Evolutionary conservation across 2,888 invertebrate species (phyloP), one percentile per base, ranked within the genome.

Genomic region (Caenorhabditis angaria): DNA sequence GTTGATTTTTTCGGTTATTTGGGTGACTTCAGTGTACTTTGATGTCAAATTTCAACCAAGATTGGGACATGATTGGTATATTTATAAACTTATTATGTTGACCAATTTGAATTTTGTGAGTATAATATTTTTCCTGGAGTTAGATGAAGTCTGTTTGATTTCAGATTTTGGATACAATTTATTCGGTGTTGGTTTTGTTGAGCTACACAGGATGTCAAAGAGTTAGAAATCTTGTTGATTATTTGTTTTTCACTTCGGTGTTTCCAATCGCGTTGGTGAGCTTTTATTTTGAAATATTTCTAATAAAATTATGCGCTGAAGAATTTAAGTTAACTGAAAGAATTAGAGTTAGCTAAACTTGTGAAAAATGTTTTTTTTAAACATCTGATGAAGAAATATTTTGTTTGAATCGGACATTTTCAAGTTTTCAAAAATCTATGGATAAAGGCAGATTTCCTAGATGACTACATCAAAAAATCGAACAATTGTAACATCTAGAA

Each of bases 51-150:
- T 68, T 53, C 78, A 85, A 64, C 85, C 86, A 1, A 55, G 84
- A 20, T 32, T 84, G 3, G 83, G 84, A 14, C 74, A 76, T 59
- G 61, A 65, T 18, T 83, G 80, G 78, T 87, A 77, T 57, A 69
- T 84, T 60, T 78, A 80, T 56, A 87, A 87, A 57, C 70, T 87
- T 3, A 80, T 83, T n/a, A 87, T 86, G 85, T 75, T 87, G 12
- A 87, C 86, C 12, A 84, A 85, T 60, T 59, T 86, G 1, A 84
- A 86, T 63, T 85, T 87, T 62, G 87, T 86, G 35, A 71, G 82
- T 77, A 28, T 18, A 24, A 8, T 14, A 1, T 2, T 14, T 48
- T 6, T 27, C 22, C 27, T 24, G 8, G 1, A 29, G 47, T 55
- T 5, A n/a, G 35, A 27, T 0, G 50, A 35, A 8, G 56, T 60